Base-by-base conservation (phyloP, 2,888 invertebrate genomes). In the Drosophila kambysellisi region DNA sequence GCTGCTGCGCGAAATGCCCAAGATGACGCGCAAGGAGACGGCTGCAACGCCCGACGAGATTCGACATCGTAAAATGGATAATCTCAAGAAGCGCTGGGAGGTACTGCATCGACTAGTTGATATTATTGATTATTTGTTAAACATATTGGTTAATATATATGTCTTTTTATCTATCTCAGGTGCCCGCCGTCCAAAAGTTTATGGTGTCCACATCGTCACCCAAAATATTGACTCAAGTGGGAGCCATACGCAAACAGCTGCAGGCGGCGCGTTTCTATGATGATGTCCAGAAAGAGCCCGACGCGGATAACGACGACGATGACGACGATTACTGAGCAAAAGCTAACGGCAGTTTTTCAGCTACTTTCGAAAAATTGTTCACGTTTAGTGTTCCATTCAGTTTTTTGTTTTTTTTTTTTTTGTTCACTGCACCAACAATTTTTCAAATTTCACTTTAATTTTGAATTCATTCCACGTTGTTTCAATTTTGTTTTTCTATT, bases 201-300 rank as follows among this genome's bases (percentile, higher is more conserved):
- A 90, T 85, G 0, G 83, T 92, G 57, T 91, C 93, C 25, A 74
- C 83, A 2, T 83, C 81, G 53, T 91, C 92, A 11, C 93, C 93
- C 4, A 90, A 95, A 62, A 95, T 96, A 69, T 84, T 96, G 73
- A 96, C 96, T 0, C 96, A 96, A 88, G 91, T 96, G 43, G 96
- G 96, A 0, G 95, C 96, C 17, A 95, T 96, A 66, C 92, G 95
- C 48, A 94, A 95, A 81, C 96, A 96, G 82, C 85, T 96, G 82
- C 96, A 96, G 79, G 93, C 95, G 51, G 95, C 96, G 68, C 95
- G 95, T 89, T 89, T 96, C 69, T 78, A 65, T 57, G 81, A 78
- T 12, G 75, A 73, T 67, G 71, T 70, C 29, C 66, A 66, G 39
- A 76, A 64, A 35, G 75, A 72, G 3, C 8, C 32, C 30, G 53